Evolutionary conservation across 2,797 vertebrate species (phyloP).

Genomic region (Myiotriccus ornatus): DNA sequence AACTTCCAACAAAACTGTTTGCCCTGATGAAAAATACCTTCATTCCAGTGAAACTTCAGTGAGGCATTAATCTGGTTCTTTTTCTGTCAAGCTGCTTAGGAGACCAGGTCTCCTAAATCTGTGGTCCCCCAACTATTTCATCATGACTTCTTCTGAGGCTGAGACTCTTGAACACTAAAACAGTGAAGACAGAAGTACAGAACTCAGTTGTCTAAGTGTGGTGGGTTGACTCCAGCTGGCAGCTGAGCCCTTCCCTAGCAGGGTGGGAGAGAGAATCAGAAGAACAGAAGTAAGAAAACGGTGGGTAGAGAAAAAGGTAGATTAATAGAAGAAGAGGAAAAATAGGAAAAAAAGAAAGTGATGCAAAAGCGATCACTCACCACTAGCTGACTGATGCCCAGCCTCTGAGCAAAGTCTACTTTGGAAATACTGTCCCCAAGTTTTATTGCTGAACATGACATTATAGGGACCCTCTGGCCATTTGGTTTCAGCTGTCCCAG

Average conservation of each 20-base stretch:
- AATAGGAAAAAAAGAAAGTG: not conserved
- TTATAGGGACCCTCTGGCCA: not conserved
- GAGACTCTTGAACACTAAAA: not conserved
- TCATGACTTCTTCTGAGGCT: not conserved
- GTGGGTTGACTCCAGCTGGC: not conserved
- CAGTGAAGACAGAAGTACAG: not conserved
- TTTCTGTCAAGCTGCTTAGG: not conserved
- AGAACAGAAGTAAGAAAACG: not conserved
- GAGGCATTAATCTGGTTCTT: not conserved
- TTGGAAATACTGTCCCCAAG: not conserved
- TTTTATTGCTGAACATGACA: not conserved
- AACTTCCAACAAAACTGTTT: not conserved
- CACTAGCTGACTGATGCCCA: not conserved
- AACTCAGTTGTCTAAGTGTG: not conserved
- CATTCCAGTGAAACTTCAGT: not conserved
- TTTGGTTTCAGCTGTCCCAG: not conserved
- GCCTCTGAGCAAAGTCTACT: not conserved
- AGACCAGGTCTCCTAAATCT: not conserved
- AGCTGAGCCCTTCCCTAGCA: not conserved
- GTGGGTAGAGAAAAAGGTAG: not conserved
- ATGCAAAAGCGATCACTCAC: not conserved
- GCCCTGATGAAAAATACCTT: not conserved
- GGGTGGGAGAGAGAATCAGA: not conserved
- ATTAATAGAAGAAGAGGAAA: not conserved
- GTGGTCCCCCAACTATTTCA: not conserved